A percentile compares a stretch with the other conserved stretches of the same genome.
Conservation (phyloP, 1,140 invertebrate genomes). For the Apis florea region DNA sequence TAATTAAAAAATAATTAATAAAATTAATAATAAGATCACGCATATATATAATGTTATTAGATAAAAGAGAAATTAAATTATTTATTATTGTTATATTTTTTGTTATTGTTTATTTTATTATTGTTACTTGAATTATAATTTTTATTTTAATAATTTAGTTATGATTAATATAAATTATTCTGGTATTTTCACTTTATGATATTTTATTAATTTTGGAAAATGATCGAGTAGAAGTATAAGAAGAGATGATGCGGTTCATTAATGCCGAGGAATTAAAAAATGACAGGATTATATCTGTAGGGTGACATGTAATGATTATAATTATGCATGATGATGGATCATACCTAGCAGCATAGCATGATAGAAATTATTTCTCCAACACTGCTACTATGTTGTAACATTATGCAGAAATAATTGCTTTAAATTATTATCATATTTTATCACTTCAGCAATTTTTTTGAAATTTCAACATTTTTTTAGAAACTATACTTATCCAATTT, state of each 20-base stretch:
- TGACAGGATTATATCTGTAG: constrained; percentile 35
- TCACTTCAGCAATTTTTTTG: background rate
- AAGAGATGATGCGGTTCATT: background rate
- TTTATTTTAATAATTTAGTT: background rate
- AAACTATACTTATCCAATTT: background rate
- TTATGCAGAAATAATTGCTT: background rate
- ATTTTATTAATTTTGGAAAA: background rate
- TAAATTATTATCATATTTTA: background rate
- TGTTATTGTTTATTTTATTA: background rate
- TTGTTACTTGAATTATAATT: background rate
- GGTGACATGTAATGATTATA: constrained; percentile 68
- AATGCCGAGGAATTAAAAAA: constrained; percentile 24
- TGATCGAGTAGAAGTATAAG: background rate
- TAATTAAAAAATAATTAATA: no score
- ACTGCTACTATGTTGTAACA: constrained; percentile 18
- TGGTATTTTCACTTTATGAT: constrained; percentile 35
- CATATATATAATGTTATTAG: no score
- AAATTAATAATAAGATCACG: no score
- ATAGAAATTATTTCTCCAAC: constrained; percentile 51
- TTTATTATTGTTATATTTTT: no score
- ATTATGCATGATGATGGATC: constrained; percentile 69
- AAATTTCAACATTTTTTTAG: background rate
- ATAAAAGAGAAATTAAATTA: background rate
- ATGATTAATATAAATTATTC: background rate
- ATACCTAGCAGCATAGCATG: constrained; percentile 51